These are phyloP conservation scores for Oceanodroma tethys DNA, from an alignment of 2,113 vertebrate species.

Conservation along the genomic window DNA sequence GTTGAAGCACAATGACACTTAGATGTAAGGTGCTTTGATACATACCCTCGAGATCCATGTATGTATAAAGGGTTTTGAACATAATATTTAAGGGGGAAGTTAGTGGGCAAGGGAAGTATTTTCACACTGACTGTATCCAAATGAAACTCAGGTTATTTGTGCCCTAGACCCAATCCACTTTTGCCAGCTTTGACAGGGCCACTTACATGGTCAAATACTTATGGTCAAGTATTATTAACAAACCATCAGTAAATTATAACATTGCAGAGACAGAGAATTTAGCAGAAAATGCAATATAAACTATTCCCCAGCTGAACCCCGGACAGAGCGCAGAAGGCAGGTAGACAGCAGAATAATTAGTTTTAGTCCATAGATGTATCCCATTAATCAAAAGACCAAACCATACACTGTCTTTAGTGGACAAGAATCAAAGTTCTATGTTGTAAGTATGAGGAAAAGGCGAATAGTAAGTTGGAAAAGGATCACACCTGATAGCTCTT, in stretches of 20 bases:
- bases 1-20: background rate
- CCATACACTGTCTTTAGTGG: background rate
- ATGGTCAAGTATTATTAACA: background rate
- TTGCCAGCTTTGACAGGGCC: background rate
- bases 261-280: background rate
- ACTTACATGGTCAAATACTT: background rate
- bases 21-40: background rate
- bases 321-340: background rate
- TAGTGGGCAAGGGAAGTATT: background rate
- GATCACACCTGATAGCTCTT: background rate
- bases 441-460: background rate
- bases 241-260: background rate
- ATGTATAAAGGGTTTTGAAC: background rate
- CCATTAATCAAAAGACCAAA: background rate
- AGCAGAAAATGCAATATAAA: background rate
- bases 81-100: accelerated
- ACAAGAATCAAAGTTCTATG: background rate
- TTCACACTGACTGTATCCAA: background rate
- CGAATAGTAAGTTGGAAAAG: background rate
- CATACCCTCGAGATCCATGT: accelerated
- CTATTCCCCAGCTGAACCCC: background rate
- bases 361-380: background rate
- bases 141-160: background rate
- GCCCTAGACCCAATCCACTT: background rate
- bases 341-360: background rate